A percentile compares a stretch with the other conserved stretches of the same genome.
Evolutionary conservation across 2,888 invertebrate genomes (phyloP).

Genomic region (Rapana venosa): DNA sequence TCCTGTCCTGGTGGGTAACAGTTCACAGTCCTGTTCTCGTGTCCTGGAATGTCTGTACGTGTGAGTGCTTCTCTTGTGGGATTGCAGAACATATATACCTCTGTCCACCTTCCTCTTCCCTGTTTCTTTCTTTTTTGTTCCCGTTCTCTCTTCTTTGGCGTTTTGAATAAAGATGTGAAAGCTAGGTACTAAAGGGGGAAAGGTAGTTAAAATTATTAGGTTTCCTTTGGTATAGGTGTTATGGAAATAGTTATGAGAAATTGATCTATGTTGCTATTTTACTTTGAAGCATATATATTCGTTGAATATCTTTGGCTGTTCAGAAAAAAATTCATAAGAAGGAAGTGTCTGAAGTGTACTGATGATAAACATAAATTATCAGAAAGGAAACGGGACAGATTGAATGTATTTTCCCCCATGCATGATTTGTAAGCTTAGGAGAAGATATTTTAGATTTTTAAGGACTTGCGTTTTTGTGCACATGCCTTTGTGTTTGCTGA

Average conservation of each 20-base stretch:
- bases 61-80: background rate
- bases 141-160: background rate
- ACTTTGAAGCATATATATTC: no score
- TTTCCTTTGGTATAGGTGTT: background rate
- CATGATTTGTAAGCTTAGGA: background rate
- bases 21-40: background rate
- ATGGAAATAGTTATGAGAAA: background rate
- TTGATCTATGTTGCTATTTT: background rate
- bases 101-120: background rate
- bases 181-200: background rate
- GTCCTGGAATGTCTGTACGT: background rate
- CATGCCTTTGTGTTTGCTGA: background rate
- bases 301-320: no score
- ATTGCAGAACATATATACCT: constrained; percentile 6
- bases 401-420: background rate
- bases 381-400: background rate
- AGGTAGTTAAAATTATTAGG: background rate
- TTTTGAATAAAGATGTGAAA: background rate
- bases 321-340: background rate
- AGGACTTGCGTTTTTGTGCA: background rate
- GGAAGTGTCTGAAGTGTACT: background rate
- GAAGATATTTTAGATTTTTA: background rate
- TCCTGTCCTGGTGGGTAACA: background rate
- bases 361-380: background rate
- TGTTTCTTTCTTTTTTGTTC: background rate